A percentile compares a stretch with the other conserved stretches of the same genome.
These are phyloP conservation scores for Chrysogorgia sp. DNA, from an alignment of 92 coral and sea anemone genomes.

Conservation along the genomic window DNA sequence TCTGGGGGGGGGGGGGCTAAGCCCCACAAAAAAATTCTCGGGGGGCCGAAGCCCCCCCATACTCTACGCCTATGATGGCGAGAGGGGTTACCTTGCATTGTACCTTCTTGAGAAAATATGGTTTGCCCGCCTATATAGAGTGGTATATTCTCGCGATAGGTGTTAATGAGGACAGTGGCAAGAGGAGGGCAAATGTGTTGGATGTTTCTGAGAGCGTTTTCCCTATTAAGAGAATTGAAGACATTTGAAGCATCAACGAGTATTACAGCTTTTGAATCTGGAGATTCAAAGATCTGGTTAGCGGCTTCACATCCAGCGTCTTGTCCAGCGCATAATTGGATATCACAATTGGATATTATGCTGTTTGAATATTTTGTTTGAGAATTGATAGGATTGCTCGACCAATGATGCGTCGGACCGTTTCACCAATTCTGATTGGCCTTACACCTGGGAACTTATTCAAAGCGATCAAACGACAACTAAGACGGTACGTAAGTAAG, in stretches of 20 bases:
- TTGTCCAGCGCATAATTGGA: constrained; percentile 34
- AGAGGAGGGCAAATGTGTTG: constrained; percentile 13
- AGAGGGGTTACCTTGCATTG: too few relatives aligned
- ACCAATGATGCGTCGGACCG: constrained; percentile 16
- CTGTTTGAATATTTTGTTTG: constrained; percentile 7
- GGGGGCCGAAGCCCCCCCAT: too few relatives aligned
- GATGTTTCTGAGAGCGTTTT: constrained; percentile 9
- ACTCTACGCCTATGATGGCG: too few relatives aligned
- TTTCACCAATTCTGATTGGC: constrained; percentile 24
- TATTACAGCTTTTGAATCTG: constrained; percentile 4
- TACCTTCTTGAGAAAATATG: too few relatives aligned
- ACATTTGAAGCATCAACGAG: constrained; percentile 29
- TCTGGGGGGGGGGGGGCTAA: too few relatives aligned
- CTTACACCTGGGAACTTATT: constrained; percentile 33
- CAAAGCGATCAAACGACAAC: constrained; percentile 12
- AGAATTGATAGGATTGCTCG: constrained; percentile 11
- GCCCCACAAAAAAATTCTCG: too few relatives aligned
- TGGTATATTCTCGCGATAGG: constrained; percentile 20
- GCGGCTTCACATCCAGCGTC: constrained; percentile 11
- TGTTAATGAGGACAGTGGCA: constrained; percentile 16
- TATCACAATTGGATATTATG: constrained; percentile 16
- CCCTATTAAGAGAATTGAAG: constrained; percentile 5
- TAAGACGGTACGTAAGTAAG: too few relatives aligned
- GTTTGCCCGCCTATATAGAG: background rate
- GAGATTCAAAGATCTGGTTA: constrained; percentile 3